phyloP scores from a whole-genome alignment of 2,888 invertebrate genomes.

The Eledone cirrhosa region DNA sequence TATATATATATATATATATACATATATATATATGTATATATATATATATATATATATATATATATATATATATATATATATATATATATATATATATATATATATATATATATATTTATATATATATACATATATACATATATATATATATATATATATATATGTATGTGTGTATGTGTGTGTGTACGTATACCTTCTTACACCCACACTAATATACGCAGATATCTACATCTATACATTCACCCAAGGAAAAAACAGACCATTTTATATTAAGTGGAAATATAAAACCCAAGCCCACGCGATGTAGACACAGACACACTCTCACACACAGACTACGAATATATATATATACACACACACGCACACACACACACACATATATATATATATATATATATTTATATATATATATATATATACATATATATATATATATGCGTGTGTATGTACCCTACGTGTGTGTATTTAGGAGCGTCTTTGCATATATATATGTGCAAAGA shows the following conservation, averaged over 20 bases:
- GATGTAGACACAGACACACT: no score
- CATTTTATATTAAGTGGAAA: no score
- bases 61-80: background rate
- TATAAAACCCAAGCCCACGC: no score
- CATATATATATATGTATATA: background rate
- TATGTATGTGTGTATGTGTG: background rate
- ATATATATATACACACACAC: no score
- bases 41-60: background rate
- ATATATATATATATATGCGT: background rate
- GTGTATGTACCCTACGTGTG: no score
- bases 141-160: no score
- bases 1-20: background rate
- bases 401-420: background rate
- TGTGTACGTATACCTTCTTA: background rate
- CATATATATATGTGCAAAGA: no score
- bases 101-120: background rate
- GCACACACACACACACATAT: background rate
- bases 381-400: background rate
- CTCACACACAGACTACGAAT: no score
- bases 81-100: background rate
- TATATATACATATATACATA: background rate
- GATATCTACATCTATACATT: no score
- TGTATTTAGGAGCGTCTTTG: no score
- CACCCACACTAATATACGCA: background rate
- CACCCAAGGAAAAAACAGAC: no score